phyloP scores from a whole-genome alignment of 1,140 invertebrate genomes.

The Drosophila quadrilineata region DNA sequence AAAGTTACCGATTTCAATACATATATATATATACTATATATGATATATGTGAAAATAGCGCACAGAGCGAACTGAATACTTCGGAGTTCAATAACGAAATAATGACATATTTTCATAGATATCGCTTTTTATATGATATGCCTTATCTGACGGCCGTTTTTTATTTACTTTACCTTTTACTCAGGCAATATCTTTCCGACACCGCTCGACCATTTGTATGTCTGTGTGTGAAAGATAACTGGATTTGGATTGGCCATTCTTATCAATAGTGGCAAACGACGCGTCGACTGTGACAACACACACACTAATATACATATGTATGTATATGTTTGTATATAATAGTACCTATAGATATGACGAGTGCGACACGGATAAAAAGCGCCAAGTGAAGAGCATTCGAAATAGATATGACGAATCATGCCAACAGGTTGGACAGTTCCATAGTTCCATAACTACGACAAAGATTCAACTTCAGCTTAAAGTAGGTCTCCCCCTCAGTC shows the following conservation, averaged over 20 bases:
- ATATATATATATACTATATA: neutral
- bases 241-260: conserved; percentile 71
- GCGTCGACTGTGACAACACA: conserved; percentile 18
- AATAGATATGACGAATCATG: conserved; percentile 35
- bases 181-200: conserved; percentile 34
- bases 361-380: conserved; percentile 44
- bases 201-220: conserved; percentile 8
- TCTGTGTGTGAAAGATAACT: conserved; percentile 58
- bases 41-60: neutral
- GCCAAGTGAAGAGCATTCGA: conserved; percentile 24
- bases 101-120: conserved; percentile 79
- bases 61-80: conserved; percentile 42
- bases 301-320: conserved; percentile 41
- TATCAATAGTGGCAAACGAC: conserved; percentile 60
- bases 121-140: conserved; percentile 78
- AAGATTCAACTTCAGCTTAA: neutral
- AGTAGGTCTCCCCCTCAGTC: neutral
- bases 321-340: too few species aligned
- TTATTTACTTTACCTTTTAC: conserved; percentile 71
- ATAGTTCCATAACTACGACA: neutral
- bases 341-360: too few species aligned
- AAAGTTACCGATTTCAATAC: neutral
- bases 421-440: conserved; percentile 39
- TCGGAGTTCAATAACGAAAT: conserved; percentile 76
- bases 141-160: conserved; percentile 57